A percentile compares a stretch with the other conserved stretches of the same genome.
Evolutionary conservation across 2,113 vertebrate genomes (phyloP).

Genomic region (Alligator sinensis): DNA sequence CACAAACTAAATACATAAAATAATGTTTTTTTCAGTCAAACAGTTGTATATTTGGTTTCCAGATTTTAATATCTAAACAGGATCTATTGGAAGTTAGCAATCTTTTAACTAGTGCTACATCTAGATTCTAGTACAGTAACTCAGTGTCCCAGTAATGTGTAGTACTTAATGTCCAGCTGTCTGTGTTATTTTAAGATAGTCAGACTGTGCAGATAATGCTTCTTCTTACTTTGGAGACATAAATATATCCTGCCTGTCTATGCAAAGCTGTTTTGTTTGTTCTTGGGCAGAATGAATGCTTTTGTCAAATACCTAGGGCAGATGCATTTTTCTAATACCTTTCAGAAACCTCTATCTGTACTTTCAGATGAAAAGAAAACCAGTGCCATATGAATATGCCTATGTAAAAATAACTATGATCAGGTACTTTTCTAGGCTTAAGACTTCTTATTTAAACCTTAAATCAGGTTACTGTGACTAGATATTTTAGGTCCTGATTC

Average conservation of each 20-base stretch:
- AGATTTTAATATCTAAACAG: not conserved
- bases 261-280: not conserved
- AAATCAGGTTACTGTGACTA: not conserved
- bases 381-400: not conserved
- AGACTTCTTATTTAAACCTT: not conserved
- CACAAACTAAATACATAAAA: not conserved
- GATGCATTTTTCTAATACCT: not conserved
- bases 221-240: slow-evolving; percentile 10
- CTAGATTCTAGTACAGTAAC: not conserved
- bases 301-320: not conserved
- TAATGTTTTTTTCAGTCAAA: not conserved
- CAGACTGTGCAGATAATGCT: slow-evolving; percentile 19
- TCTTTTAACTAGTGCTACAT: not conserved
- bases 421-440: not conserved
- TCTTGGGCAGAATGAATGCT: not conserved
- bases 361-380: not conserved
- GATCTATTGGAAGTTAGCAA: not conserved
- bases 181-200: slow-evolving; percentile 38
- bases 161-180: slow-evolving; percentile 40
- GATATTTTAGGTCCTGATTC: not conserved
- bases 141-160: not conserved
- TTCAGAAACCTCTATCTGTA: not conserved
- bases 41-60: slow-evolving; percentile 18
- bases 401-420: not conserved
- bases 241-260: not conserved